These are phyloP conservation scores for Bombus breviceps DNA, from an alignment of 1,140 invertebrate genomes.

Conservation along the genomic window DNA sequence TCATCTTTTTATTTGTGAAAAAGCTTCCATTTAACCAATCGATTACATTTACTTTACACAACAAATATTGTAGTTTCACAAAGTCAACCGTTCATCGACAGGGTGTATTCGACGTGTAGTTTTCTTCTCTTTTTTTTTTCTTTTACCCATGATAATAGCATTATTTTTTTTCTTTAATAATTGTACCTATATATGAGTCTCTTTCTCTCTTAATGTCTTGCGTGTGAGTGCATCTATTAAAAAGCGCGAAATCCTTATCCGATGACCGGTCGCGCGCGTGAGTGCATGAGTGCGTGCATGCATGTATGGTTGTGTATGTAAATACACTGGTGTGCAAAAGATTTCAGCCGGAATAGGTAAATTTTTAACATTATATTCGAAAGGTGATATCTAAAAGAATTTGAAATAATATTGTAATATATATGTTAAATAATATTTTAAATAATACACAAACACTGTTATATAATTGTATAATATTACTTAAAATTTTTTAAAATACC, in stretches of 20 bases:
- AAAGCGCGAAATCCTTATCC: constrained; percentile 13
- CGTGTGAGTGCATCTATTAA: constrained; percentile 26
- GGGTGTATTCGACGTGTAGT: constrained; percentile 50
- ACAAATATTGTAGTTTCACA: constrained; percentile 68
- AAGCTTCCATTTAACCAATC: constrained; percentile 77
- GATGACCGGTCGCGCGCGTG: constrained; percentile 8
- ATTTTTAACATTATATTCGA: too few species aligned
- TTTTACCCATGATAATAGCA: constrained; percentile 40
- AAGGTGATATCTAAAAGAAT: too few species aligned
- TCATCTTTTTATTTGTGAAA: constrained; percentile 79
- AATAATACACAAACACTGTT: too few species aligned
- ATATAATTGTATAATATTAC: too few species aligned
- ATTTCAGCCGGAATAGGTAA: too few species aligned
- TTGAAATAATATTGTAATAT: too few species aligned
- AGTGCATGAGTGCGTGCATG: constrained; percentile 32
- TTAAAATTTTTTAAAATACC: too few species aligned
- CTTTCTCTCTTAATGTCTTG: constrained; percentile 49
- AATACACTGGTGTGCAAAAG: too few species aligned
- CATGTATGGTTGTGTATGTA: constrained; percentile 1
- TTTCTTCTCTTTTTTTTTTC: not conserved
- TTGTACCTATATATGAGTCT: constrained; percentile 43
- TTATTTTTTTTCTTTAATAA: constrained; percentile 25
- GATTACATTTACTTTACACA: constrained; percentile 78
- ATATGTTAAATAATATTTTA: too few species aligned
- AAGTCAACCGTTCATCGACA: constrained; percentile 47